These are phyloP conservation scores for Toxotes chatareus DNA, from an alignment of 2,113 vertebrate genomes.

Conservation along the genomic window DNA sequence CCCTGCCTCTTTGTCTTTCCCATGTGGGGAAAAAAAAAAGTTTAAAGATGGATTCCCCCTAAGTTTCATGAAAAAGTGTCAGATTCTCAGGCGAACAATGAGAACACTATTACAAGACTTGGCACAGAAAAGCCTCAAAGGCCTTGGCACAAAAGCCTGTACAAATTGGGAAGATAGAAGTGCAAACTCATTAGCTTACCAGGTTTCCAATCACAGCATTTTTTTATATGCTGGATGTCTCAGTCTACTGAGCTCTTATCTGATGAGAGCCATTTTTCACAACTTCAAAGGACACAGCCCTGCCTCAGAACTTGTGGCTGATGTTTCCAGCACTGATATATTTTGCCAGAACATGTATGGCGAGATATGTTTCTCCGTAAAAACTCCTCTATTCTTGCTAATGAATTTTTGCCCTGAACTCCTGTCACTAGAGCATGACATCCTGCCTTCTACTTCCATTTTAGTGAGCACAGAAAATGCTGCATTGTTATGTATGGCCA, in stretches of 20 bases:
- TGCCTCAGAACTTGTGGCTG: slow-evolving; percentile 53
- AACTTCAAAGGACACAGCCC: slow-evolving; percentile 75
- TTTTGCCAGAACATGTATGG: slow-evolving; percentile 59
- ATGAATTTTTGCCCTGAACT: slow-evolving; percentile 24
- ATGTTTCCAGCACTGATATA: slow-evolving; percentile 50
- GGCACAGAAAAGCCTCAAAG: slow-evolving; percentile 82
- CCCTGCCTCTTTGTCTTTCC: slow-evolving; percentile 64
- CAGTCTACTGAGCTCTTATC: slow-evolving; percentile 68
- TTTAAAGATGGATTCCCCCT: slow-evolving; percentile 71
- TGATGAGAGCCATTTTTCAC: slow-evolving; percentile 72
- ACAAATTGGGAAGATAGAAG: slow-evolving; percentile 83
- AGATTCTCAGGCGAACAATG: slow-evolving; percentile 77
- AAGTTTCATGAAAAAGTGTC: slow-evolving; percentile 73
- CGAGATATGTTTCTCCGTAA: slow-evolving; percentile 41
- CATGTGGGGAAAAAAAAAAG: slow-evolving; percentile 54
- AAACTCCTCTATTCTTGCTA: slow-evolving; percentile 13
- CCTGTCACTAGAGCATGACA: slow-evolving; percentile 10
- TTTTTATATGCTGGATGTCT: slow-evolving; percentile 71
- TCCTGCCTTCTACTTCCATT: slow-evolving; percentile 24
- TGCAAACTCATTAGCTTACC: slow-evolving; percentile 85
- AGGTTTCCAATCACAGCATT: slow-evolving; percentile 79
- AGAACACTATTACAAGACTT: slow-evolving; percentile 79
- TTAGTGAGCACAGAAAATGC: slow-evolving; percentile 33
- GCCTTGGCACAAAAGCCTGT: slow-evolving; percentile 81
- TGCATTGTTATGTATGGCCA: slow-evolving; percentile 51